These are phyloP conservation scores for Ciconia nigra DNA, from an alignment of 2,797 vertebrate species.

Conservation along the genomic window DNA sequence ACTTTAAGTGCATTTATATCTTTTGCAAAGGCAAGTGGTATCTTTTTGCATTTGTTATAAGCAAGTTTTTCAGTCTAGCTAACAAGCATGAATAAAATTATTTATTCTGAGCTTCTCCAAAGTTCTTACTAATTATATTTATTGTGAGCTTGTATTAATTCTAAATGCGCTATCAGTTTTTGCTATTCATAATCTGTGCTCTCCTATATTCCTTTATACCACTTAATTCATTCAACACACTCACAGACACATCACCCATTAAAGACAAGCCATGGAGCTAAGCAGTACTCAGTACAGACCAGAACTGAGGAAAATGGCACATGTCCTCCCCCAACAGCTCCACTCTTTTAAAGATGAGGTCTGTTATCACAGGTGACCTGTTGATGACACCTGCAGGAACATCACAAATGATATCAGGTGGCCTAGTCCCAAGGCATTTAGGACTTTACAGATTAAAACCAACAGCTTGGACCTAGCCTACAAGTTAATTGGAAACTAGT, in stretches of 20 bases:
- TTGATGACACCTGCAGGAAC: not conserved
- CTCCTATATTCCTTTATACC: not conserved
- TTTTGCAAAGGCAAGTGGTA: not conserved
- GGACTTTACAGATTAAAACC: not conserved
- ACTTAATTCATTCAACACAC: not conserved
- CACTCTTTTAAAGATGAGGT: not conserved
- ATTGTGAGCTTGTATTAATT: not conserved
- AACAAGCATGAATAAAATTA: constrained; percentile 49
- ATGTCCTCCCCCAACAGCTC: not conserved
- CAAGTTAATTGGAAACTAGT: not conserved
- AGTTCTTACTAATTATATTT: constrained; percentile 42
- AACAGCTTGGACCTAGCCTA: not conserved
- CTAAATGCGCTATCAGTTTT: not conserved
- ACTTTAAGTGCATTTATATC: not conserved
- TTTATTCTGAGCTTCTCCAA: constrained; percentile 23
- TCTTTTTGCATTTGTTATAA: constrained; percentile 22
- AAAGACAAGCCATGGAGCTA: not conserved
- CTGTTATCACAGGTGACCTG: not conserved
- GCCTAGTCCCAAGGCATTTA: not conserved
- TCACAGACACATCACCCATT: not conserved
- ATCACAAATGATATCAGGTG: not conserved
- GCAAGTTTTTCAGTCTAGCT: constrained; percentile 45
- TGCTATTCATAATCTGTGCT: not conserved
- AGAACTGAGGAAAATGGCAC: not conserved
- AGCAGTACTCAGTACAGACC: not conserved